A percentile compares a stretch with the other conserved stretches of the same genome.
Evolutionary conservation across 2,113 vertebrate species (phyloP).

Genomic region (Microcebus griseorufus): DNA sequence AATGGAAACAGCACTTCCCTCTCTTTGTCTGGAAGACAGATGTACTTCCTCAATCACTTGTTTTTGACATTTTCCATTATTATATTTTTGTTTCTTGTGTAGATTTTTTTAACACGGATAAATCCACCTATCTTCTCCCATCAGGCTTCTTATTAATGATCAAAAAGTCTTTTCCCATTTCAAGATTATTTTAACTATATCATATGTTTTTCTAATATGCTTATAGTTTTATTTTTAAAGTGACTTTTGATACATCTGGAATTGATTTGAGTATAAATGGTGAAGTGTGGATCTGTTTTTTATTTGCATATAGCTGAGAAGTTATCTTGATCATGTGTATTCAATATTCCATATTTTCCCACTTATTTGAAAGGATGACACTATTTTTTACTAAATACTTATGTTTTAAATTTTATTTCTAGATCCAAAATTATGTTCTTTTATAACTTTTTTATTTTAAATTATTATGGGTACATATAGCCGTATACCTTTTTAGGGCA

Average conservation of each 20-base stretch:
- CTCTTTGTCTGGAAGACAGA: background rate
- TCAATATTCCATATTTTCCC: background rate
- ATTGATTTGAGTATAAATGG: background rate
- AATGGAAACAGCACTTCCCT: accelerated
- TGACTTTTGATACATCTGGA: background rate
- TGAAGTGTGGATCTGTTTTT: background rate
- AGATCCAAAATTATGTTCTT: background rate
- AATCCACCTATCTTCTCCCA: background rate
- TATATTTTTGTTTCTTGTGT: background rate
- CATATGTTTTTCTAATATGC: background rate
- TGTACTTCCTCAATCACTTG: background rate
- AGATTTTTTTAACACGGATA: background rate
- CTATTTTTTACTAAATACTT: background rate
- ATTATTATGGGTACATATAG: no score
- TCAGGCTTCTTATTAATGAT: background rate
- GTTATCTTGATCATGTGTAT: background rate
- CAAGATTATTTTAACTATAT: background rate
- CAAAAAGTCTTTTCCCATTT: background rate
- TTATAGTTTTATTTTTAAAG: background rate
- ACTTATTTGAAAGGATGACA: background rate
- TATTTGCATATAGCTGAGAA: background rate
- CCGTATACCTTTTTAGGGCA: no score
- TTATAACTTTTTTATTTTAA: no score
- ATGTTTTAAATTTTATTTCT: background rate
- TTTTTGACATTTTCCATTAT: background rate